Percentiles rank a stretch among this genome's conserved stretches.
Conservation (phyloP, 92 coral and sea anemone species). For the Heteractis magnifica region DNA sequence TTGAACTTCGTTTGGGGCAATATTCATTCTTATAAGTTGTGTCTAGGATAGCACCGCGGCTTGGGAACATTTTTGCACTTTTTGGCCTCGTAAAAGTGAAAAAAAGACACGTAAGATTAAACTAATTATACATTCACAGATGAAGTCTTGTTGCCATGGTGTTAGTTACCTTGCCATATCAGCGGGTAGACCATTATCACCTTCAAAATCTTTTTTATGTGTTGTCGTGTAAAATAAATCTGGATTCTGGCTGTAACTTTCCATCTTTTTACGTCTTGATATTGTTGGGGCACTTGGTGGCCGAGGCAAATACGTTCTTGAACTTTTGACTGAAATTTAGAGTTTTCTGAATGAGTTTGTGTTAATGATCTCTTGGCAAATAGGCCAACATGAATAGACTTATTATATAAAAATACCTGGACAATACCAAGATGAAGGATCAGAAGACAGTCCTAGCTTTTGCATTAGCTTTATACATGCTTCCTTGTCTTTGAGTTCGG, state of each 20-base stretch:
- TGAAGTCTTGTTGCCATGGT: constrained; percentile 10
- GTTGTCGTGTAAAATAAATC: constrained; percentile 80
- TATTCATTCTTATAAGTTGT: constrained; percentile 75
- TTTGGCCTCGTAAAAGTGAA: constrained; percentile 59
- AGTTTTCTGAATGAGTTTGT: constrained; percentile 9
- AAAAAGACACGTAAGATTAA: not conserved
- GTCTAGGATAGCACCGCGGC: constrained; percentile 49
- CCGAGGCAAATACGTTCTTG: constrained; percentile 49
- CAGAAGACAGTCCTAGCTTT: constrained; percentile 67
- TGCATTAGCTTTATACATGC: constrained; percentile 69
- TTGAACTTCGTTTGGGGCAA: constrained; percentile 46
- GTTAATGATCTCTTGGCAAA: not conserved
- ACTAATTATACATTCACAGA: constrained; percentile 10
- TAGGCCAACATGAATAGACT: constrained; percentile 11
- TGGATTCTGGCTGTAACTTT: constrained; percentile 67
- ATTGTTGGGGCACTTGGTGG: constrained; percentile 51
- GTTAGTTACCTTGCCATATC: constrained; percentile 65
- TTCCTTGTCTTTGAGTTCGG: constrained; percentile 51
- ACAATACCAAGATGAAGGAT: constrained; percentile 78
- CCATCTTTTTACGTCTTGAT: constrained; percentile 27
- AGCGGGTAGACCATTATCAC: constrained; percentile 70
- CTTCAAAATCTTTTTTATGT: constrained; percentile 72
- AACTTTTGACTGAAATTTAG: constrained; percentile 33
- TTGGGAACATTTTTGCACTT: constrained; percentile 78
- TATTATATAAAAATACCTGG: constrained; percentile 47